Conservation (phyloP, 2,113 vertebrate species). For the Urocynchramus pylzowi region DNA sequence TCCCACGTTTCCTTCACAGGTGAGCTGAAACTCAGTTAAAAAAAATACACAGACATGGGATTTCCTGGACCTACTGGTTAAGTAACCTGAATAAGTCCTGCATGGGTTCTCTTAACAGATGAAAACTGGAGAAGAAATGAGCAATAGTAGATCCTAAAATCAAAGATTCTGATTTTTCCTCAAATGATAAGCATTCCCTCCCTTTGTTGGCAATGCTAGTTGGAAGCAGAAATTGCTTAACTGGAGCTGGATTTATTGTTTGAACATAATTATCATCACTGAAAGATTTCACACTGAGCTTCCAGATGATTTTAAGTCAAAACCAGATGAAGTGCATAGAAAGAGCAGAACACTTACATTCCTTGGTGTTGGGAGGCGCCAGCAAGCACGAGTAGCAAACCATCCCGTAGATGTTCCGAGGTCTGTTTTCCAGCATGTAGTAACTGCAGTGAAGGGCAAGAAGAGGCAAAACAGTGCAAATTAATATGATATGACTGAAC, state of each 20-base stretch:
- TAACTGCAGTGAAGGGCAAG: slow-evolving; percentile 74
- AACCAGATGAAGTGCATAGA: not conserved
- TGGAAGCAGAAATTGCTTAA: not conserved
- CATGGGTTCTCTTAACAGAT: not conserved
- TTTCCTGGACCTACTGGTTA: not conserved
- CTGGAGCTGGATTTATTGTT: not conserved
- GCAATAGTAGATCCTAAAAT: not conserved
- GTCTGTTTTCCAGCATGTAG: slow-evolving; percentile 92
- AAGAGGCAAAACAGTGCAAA: slow-evolving; percentile 35
- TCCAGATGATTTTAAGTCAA: slow-evolving; percentile 4
- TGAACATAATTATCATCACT: not conserved
- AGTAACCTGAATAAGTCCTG: not conserved
- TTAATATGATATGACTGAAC: not conserved
- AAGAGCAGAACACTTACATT: slow-evolving; percentile 81
- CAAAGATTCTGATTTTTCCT: not conserved
- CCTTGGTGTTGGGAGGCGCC: slow-evolving; percentile 90
- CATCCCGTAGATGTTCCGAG: slow-evolving; percentile 92
- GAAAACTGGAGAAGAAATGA: not conserved
- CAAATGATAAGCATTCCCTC: not conserved
- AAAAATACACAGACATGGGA: not conserved
- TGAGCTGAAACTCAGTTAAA: not conserved
- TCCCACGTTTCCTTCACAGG: not conserved
- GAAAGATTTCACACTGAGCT: not conserved
- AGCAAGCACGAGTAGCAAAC: slow-evolving; percentile 94
- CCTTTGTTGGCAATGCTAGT: not conserved